Evolutionary conservation across 2,888 invertebrate species (phyloP).

Genomic region (Harmothoe impar): DNA sequence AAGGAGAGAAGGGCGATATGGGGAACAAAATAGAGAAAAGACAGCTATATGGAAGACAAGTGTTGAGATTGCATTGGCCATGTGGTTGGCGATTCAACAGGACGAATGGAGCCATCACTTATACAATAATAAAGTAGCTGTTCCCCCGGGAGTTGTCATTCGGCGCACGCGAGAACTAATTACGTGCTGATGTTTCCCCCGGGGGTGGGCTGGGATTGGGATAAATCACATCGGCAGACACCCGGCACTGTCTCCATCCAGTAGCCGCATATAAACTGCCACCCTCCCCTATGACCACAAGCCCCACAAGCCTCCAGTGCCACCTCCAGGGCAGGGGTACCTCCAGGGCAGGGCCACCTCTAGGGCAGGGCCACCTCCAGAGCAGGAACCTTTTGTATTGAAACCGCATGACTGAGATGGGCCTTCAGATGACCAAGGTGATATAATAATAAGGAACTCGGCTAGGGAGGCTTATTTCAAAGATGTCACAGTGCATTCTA

Average conservation of each 20-base stretch:
- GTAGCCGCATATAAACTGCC: neutral
- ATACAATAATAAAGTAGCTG: constrained; percentile 43
- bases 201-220: constrained; percentile 25
- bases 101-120: constrained; percentile 17
- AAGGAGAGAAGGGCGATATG: no score
- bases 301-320: neutral
- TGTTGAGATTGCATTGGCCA: no score
- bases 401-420: no score
- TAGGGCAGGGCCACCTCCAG: neutral
- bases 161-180: constrained; percentile 53
- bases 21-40: no score
- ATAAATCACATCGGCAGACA: constrained; percentile 42
- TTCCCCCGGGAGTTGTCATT: constrained; percentile 15
- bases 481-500: no score
- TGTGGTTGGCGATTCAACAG: constrained; percentile 6
- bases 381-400: no score
- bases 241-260: neutral
- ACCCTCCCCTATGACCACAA: neutral
- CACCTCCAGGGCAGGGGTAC: neutral
- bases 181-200: constrained; percentile 47
- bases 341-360: neutral
- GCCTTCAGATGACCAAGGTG: no score
- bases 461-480: no score
- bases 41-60: no score
- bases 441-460: no score